Conservation (phyloP, 2,113 vertebrate species). For the Rutilus rutilus region DNA sequence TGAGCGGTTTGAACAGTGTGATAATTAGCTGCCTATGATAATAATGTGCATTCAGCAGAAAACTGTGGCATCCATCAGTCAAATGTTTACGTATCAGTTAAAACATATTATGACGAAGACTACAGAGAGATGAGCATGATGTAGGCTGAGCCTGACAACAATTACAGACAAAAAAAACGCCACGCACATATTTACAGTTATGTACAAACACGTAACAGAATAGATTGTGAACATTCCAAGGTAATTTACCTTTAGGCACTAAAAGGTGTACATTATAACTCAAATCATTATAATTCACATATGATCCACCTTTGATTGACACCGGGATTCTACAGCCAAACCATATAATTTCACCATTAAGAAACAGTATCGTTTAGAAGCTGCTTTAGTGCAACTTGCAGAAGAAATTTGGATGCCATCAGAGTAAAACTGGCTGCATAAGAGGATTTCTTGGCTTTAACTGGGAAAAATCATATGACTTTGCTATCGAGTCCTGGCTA, state of each 20-base stretch:
- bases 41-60: constrained; percentile 26
- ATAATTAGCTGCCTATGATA: constrained; percentile 35
- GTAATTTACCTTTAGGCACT: constrained; percentile 76
- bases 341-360: constrained; percentile 43
- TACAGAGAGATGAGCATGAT: constrained; percentile 22
- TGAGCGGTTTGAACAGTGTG: neutral
- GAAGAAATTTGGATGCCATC: constrained; percentile 10
- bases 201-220: constrained; percentile 68
- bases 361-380: constrained; percentile 16
- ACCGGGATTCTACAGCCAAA: constrained; percentile 52
- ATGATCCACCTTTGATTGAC: constrained; percentile 64
- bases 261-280: constrained; percentile 75
- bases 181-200: constrained; percentile 69
- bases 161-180: constrained; percentile 52
- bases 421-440: constrained; percentile 47
- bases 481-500: neutral
- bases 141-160: constrained; percentile 47
- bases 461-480: constrained; percentile 35
- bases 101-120: constrained; percentile 35
- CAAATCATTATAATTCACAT: constrained; percentile 61
- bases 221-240: constrained; percentile 74
- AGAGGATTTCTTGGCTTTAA: constrained; percentile 53
- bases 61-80: neutral
- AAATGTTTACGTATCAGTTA: constrained; percentile 30
- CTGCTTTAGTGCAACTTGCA: constrained; percentile 7